Conservation (phyloP, 2,797 vertebrate genomes). For the Phyllotis vaccarum region DNA sequence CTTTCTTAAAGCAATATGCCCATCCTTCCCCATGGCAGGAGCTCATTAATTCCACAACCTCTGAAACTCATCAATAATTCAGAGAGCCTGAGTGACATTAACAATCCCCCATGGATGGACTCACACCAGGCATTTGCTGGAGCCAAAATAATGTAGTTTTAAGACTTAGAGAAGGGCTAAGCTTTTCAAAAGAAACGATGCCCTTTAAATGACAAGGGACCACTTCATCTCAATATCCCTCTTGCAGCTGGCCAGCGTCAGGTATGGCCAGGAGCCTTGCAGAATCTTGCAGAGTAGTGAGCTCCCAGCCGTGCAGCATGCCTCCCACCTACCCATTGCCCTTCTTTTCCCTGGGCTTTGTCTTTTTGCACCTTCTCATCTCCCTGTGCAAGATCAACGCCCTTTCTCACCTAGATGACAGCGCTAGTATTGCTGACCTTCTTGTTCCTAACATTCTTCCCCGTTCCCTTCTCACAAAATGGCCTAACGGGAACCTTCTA, state of each 20-base stretch:
- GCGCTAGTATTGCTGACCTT: neutral
- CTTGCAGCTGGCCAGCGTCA: slow-evolving; percentile 27
- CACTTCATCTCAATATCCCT: slow-evolving; percentile 41
- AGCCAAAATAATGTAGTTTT: slow-evolving; percentile 84
- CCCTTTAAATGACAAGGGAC: slow-evolving; percentile 74
- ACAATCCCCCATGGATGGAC: slow-evolving; percentile 84
- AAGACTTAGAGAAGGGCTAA: slow-evolving; percentile 81
- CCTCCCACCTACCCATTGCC: neutral
- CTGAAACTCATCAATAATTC: slow-evolving; percentile 87
- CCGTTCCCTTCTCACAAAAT: neutral
- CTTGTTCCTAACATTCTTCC: neutral
- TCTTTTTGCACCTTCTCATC: neutral
- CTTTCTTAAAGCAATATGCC: slow-evolving; percentile 56
- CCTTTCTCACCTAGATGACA: neutral
- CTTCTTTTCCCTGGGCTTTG: neutral
- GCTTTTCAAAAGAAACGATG: slow-evolving; percentile 79
- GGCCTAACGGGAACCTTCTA: neutral
- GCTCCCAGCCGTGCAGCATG: neutral
- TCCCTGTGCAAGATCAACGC: neutral
- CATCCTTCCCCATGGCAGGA: neutral
- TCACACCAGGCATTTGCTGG: slow-evolving; percentile 76
- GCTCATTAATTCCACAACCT: slow-evolving; percentile 72
- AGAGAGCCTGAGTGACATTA: slow-evolving; percentile 82
- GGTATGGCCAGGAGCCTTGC: slow-evolving; percentile 22
- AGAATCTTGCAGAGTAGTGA: neutral